Percentiles rank a stretch among this genome's conserved stretches.
These are phyloP conservation scores for Zelostemma sp. DNA, from an alignment of 1,140 invertebrate genomes.

Conservation along the genomic window DNA sequence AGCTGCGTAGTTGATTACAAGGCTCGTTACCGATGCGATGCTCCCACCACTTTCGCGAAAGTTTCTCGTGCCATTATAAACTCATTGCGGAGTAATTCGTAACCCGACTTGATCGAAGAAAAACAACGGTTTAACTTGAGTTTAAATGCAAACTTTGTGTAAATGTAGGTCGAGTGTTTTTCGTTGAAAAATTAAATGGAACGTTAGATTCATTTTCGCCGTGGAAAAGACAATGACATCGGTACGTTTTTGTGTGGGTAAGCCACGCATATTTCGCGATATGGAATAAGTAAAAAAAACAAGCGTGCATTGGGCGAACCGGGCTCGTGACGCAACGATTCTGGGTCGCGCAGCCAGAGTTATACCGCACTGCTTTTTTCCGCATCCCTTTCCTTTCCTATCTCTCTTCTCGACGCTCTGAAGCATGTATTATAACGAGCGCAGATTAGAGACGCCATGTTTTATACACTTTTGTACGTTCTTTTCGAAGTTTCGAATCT, in stretches of 20 bases:
- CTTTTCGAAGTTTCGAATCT: not conserved
- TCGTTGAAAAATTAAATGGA: not conserved
- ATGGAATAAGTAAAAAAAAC: slow-evolving; percentile 15
- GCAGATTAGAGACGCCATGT: slow-evolving; percentile 16
- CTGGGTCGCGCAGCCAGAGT: slow-evolving; percentile 6
- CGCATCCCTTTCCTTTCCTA: not conserved
- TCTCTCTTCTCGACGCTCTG: slow-evolving; percentile 15
- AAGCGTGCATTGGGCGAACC: not conserved
- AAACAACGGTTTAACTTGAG: not conserved
- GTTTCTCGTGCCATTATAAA: not conserved
- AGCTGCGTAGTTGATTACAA: too few species aligned
- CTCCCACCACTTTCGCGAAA: not conserved
- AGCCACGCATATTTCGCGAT: slow-evolving; percentile 1
- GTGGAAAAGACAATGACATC: not conserved
- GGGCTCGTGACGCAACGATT: slow-evolving; percentile 23
- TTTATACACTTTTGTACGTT: slow-evolving; percentile 15
- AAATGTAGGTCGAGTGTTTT: not conserved
- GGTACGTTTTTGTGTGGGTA: not conserved
- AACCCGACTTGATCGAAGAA: not conserved
- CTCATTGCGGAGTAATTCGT: not conserved
- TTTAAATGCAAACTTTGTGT: too few species aligned
- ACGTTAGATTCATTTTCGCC: not conserved
- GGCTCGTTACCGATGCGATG: slow-evolving; percentile 16
- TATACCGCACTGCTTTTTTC: not conserved
- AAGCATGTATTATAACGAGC: slow-evolving; percentile 22